Evolutionary conservation across 2,888 invertebrate species (phyloP), one percentile per base, ranked within the genome.

Genomic region (Nineta flava): DNA sequence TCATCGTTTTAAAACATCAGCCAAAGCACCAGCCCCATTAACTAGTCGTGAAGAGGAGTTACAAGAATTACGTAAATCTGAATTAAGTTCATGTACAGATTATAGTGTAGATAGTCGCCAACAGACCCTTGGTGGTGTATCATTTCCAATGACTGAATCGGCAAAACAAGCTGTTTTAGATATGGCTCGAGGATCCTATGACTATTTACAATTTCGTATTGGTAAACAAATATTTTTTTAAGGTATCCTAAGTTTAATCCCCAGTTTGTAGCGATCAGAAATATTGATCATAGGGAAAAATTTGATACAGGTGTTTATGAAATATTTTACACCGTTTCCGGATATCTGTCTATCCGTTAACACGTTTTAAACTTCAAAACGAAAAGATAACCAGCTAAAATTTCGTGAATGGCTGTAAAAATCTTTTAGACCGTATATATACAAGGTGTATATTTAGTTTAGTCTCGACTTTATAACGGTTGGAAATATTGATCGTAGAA

Each of bases 191-290:
- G 84, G 86, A 53, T 71, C 78, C 55, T 77, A 87, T 59, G 85
- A 91, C 63, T 99, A 97, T 69, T 76, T 97, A 56, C 96, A 96
- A 62, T 78, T 88, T 62, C 79, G 76, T 67, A 86, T 88, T 73
- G 78, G 87, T 87, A 66, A 64, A 69, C 58, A 48, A n/a, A n/a
- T n/a, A n/a, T n/a, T n/a, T n/a, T n/a, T n/a, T n/a, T n/a, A n/a
- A n/a, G n/a, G n/a, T n/a, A n/a, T n/a, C n/a, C n/a, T n/a, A n/a
- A n/a, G n/a, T n/a, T n/a, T n/a, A n/a, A n/a, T n/a, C n/a, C n/a
- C n/a, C n/a, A n/a, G n/a, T n/a, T n/a, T n/a, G n/a, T n/a, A n/a
- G n/a, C n/a, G n/a, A n/a, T n/a, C n/a, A n/a, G n/a, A n/a, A n/a
- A n/a, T n/a, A n/a, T n/a, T n/a, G n/a, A n/a, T n/a, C n/a, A n/a